Evolutionary conservation across 2,888 invertebrate species (phyloP).

Genomic region (Drosophila bunnanda): DNA sequence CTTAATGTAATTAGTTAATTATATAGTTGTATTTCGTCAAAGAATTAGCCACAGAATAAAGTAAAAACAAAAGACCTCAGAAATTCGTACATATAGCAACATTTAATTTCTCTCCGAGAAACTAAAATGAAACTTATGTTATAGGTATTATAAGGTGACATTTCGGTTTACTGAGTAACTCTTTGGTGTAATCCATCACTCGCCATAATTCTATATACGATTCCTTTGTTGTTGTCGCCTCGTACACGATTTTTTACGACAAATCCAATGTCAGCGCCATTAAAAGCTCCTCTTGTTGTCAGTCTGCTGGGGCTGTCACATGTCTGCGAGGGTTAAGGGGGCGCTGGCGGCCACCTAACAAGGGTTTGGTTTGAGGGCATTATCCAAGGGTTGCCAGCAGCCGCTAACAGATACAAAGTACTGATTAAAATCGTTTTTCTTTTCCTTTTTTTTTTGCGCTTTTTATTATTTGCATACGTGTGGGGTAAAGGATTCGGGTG

Average conservation of each 20-base stretch:
- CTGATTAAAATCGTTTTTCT: slow-evolving; percentile 71
- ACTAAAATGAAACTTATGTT: not conserved
- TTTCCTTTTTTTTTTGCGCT: slow-evolving; percentile 38
- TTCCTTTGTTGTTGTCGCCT: slow-evolving; percentile 40
- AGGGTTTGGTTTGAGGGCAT: slow-evolving; percentile 28
- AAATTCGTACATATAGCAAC: accelerated
- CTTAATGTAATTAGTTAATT: not conserved
- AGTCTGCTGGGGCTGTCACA: slow-evolving; percentile 59
- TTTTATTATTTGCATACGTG: slow-evolving; percentile 67
- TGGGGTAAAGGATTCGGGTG: slow-evolving; percentile 10
- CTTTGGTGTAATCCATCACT: slow-evolving; percentile 13
- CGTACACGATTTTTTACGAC: slow-evolving; percentile 64
- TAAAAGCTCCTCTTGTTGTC: slow-evolving; percentile 58
- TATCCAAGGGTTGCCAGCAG: slow-evolving; percentile 48
- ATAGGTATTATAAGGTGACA: not conserved
- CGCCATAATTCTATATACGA: slow-evolving; percentile 2
- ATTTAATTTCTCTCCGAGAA: not conserved
- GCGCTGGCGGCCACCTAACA: slow-evolving; percentile 2
- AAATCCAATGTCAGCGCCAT: slow-evolving; percentile 74
- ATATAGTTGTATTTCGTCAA: too few species aligned
- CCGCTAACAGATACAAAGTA: slow-evolving; percentile 74
- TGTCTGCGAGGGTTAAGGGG: slow-evolving; percentile 23
- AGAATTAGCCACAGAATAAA: accelerated
- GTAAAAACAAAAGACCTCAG: too few species aligned
- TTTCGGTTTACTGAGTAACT: slow-evolving; percentile 7